phyloP scores from a whole-genome alignment of 1,140 invertebrate species.

The Callitettix versicolor region DNA sequence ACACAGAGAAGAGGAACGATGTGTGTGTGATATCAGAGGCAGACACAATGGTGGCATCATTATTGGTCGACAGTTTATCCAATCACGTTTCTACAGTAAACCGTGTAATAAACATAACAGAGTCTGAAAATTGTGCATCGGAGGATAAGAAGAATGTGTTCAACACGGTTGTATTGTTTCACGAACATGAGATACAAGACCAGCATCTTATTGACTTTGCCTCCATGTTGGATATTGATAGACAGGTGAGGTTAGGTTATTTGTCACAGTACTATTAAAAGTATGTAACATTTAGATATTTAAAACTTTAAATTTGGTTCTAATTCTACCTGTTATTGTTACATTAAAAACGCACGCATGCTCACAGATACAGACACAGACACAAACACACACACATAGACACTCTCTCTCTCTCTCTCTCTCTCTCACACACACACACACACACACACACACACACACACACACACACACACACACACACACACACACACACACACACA shows the following conservation, averaged over 20 bases:
- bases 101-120: constrained; percentile 7
- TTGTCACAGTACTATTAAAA: background rate
- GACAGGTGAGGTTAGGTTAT: constrained; percentile 17
- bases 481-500: too few species aligned
- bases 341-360: too few species aligned
- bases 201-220: constrained; percentile 25
- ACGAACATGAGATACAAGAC: constrained; percentile 26
- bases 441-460: too few species aligned
- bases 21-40: constrained; percentile 24
- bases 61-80: constrained; percentile 16
- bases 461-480: too few species aligned
- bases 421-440: too few species aligned
- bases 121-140: background rate
- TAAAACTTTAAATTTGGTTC: background rate
- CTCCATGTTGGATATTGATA: constrained; percentile 23
- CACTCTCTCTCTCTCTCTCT: too few species aligned
- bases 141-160: constrained; percentile 13
- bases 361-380: too few species aligned
- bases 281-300: background rate
- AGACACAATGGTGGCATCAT: constrained; percentile 15
- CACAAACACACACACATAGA: too few species aligned
- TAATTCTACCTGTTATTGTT: too few species aligned
- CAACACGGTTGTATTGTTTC: constrained; percentile 25
- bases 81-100: constrained; percentile 16
- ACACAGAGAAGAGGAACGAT: constrained; percentile 20